Evolutionary conservation across 1,140 invertebrate species (phyloP), one percentile per base, ranked within the genome.

Genomic region (Vanessa atalanta): DNA sequence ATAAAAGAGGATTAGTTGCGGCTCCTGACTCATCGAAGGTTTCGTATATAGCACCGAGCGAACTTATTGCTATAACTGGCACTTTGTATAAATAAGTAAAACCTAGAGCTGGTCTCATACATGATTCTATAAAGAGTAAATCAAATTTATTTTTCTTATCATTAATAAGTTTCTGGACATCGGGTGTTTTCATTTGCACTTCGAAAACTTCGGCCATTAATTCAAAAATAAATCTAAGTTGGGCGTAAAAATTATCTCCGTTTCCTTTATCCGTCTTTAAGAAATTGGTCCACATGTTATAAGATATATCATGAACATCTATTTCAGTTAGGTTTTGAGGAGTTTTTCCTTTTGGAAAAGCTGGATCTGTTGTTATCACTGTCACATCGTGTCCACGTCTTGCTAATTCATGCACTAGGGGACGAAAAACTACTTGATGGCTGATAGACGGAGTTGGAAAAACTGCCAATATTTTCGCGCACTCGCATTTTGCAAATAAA

Each of bases 401-500:
- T 0, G 83, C 87, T 20, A 95, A 80, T 57, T 88, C 90, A 69
- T 87, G 82, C 47, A 86, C 86, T 3, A 94, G 31, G 13, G 93
- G 83, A 72, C 88, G 78, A 69, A 91, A 94, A 4, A 93, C 90
- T 9, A 94, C 83, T 83, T 94, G 94, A 79, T 95, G 94, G 78
- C 94, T 95, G 51, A 93, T 91, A 0, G 93, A 93, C 1, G 93
- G 86, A 13, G 87, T 87, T 3, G 94, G 85, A 48, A 94, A 83
- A 0, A 94, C 76, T 1, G 86, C 92, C n/a, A 95, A 78, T 65
- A 95, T 95, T 63, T 84, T 72, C 4, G 73, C 60, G 51, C 20
- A 63, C 31, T 57, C 64, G 50, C 70, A 43, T 43, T 43, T 43
- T 43, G 9, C 37, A 43, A 43, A 9, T 8, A 43, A 43, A 43